Evolutionary conservation across 2,888 invertebrate genomes (phyloP).

Genomic region (Syrista parreyssii): DNA sequence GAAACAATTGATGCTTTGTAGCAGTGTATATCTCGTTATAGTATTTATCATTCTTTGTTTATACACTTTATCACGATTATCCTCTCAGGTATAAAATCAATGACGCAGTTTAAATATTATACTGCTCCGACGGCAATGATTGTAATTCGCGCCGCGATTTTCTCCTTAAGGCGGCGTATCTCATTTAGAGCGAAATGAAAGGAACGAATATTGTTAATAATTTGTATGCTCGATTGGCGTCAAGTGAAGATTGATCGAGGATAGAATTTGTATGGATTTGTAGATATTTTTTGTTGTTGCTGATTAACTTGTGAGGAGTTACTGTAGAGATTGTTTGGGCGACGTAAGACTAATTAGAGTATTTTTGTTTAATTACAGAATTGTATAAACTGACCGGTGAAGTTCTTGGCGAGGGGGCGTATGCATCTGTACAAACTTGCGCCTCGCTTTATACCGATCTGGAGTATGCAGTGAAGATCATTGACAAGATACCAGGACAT

Average conservation of each 20-base stretch:
- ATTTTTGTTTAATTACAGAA: slow-evolving; percentile 72
- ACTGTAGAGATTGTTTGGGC: neutral
- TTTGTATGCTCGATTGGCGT: neutral
- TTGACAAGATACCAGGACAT: slow-evolving; percentile 94
- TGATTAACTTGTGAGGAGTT: neutral
- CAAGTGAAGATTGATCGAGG: neutral
- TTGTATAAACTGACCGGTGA: slow-evolving; percentile 95
- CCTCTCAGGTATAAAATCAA: neutral
- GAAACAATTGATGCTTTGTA: neutral
- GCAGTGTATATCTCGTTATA: neutral
- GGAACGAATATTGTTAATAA: neutral
- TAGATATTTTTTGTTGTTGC: neutral
- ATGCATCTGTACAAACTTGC: slow-evolving; percentile 95
- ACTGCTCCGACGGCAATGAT: neutral
- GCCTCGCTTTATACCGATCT: slow-evolving; percentile 89
- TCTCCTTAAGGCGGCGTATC: neutral
- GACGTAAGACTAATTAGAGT: neutral
- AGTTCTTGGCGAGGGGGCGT: slow-evolving; percentile 95
- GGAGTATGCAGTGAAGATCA: slow-evolving; percentile 98
- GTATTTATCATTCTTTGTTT: neutral
- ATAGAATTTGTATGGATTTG: neutral
- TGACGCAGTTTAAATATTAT: neutral
- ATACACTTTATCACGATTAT: neutral
- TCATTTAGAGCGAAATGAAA: neutral
- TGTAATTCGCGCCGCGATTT: neutral